phyloP scores from a whole-genome alignment of 2,113 vertebrate species.

The Tyto alba region DNA sequence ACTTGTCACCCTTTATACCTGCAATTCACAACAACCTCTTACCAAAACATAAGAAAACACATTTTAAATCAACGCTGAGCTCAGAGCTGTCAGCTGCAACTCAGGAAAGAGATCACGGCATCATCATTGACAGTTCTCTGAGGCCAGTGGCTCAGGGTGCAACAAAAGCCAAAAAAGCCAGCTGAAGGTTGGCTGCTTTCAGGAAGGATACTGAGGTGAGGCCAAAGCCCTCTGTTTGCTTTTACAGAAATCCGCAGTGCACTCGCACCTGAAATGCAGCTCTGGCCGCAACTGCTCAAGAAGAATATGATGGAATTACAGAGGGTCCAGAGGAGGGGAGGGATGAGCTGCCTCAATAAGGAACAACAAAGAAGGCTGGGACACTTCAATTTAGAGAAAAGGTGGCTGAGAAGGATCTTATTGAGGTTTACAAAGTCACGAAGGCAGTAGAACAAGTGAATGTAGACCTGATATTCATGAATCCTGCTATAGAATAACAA shows the following conservation, averaged over 20 bases:
- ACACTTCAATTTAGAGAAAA: not conserved
- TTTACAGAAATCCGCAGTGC: not conserved
- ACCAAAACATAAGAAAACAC: not conserved
- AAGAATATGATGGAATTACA: not conserved
- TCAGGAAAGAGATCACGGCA: not conserved
- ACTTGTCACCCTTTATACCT: not conserved
- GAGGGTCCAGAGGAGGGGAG: not conserved
- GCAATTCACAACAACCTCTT: not conserved
- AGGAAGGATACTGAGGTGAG: not conserved
- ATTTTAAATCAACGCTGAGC: not conserved
- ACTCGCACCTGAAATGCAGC: not conserved
- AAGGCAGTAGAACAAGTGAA: not conserved
- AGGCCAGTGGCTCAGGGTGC: not conserved
- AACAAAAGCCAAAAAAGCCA: not conserved
- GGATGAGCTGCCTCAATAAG: not conserved
- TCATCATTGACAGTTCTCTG: not conserved
- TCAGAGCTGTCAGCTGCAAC: not conserved
- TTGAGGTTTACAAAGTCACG: not conserved
- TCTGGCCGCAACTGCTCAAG: not conserved
- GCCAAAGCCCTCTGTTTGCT: not conserved
- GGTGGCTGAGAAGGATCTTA: not conserved
- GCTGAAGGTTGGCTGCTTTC: not conserved
- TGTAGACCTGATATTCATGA: not conserved
- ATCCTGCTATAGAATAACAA: not conserved
- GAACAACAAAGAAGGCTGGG: not conserved